Conservation (phyloP, 35 echinoderm and acorn worm genomes). For the Diadema setosum region DNA sequence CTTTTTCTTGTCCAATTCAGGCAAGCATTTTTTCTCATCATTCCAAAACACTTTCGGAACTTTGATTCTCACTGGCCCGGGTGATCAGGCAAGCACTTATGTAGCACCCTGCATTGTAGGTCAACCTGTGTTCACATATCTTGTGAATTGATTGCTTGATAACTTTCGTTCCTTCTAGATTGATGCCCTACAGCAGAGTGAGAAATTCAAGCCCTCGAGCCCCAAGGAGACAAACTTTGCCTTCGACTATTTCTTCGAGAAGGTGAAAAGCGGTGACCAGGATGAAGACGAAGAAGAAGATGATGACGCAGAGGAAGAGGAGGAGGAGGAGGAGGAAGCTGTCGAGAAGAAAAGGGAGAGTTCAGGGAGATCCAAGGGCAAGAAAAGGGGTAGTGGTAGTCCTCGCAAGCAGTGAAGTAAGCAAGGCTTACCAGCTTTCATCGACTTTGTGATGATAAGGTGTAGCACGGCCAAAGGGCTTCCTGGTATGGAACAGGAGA, state of each 20-base stretch:
- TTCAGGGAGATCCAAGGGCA: background rate
- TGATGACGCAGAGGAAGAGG: background rate
- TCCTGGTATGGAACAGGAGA: no score
- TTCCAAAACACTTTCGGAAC: background rate
- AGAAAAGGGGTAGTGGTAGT: no score
- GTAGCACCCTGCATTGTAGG: no score
- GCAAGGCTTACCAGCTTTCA: no score
- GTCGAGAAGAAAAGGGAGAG: background rate
- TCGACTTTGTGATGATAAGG: no score
- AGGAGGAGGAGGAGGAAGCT: background rate
- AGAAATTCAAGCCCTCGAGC: constrained; percentile 16
- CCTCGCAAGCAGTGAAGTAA: no score
- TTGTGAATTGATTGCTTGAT: no score
- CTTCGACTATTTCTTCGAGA: constrained; percentile 97
- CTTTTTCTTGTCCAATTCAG: background rate
- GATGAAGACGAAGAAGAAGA: background rate
- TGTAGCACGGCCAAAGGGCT: no score
- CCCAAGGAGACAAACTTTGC: constrained; percentile 74
- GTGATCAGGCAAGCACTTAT: no score
- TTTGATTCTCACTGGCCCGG: background rate
- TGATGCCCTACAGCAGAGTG: constrained; percentile 65
- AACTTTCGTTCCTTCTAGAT: constrained; percentile 52
- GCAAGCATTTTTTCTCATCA: no score
- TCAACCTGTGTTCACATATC: no score
- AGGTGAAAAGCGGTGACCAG: constrained; percentile 13